Conservation (phyloP, 2,113 vertebrate species). For the Tragelaphus strepsiceros region DNA sequence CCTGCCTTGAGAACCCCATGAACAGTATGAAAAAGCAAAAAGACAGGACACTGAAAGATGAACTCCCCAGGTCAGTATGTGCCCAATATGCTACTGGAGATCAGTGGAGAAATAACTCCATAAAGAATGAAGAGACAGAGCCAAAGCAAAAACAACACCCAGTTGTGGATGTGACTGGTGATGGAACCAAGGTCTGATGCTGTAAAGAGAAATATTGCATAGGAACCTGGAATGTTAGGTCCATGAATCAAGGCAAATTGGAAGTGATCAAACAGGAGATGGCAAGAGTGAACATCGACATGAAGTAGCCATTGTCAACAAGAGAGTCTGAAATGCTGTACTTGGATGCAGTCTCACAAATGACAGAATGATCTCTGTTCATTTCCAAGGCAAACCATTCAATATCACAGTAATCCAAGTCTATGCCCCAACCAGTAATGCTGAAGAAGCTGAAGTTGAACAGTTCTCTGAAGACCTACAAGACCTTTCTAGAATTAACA, state of each 20-base stretch:
- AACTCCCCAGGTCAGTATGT: not conserved
- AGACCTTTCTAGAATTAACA: not conserved
- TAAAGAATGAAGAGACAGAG: not conserved
- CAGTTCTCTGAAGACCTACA: accelerated
- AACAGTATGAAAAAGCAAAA: not conserved
- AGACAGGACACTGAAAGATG: too few relatives aligned
- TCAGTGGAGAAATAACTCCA: not conserved
- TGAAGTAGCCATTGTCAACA: not conserved
- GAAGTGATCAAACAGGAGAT: not conserved
- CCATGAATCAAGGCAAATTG: not conserved
- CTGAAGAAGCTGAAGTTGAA: not conserved
- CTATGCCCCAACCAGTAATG: not conserved
- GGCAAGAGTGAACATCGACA: not conserved
- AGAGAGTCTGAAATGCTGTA: not conserved
- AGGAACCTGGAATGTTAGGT: not conserved
- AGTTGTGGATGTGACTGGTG: not conserved
- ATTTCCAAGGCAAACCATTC: not conserved
- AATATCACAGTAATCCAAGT: not conserved
- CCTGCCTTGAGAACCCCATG: not conserved
- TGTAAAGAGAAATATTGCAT: not conserved
- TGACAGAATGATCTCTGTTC: not conserved
- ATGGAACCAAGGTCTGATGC: not conserved
- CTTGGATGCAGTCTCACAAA: not conserved
- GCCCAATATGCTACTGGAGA: not conserved
- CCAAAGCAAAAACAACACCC: not conserved